Evolutionary conservation across 1,140 invertebrate species (phyloP).

Genomic region (Lepidurus couesii): DNA sequence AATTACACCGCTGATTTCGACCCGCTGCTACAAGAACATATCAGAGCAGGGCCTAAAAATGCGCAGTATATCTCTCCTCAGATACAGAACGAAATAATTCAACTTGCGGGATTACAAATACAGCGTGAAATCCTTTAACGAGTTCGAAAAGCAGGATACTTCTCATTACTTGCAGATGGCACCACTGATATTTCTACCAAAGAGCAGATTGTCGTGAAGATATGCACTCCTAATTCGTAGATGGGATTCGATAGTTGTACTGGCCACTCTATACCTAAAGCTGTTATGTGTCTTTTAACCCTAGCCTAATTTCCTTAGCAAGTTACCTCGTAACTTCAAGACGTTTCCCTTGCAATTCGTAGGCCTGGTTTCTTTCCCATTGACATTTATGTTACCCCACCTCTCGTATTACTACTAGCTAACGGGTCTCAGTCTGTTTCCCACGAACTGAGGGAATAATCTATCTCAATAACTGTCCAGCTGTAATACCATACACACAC

Average conservation of each 20-base stretch:
- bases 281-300: too few species aligned
- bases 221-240: too few species aligned
- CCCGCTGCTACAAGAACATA: not conserved
- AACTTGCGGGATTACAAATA: conserved; percentile 19
- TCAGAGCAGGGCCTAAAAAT: conserved; percentile 9
- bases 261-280: too few species aligned
- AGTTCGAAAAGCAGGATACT: not conserved
- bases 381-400: not conserved
- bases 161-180: not conserved
- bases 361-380: not conserved
- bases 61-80: conserved; percentile 12
- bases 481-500: not conserved
- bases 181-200: conserved; percentile 14
- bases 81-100: not conserved
- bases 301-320: too few species aligned
- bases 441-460: not conserved
- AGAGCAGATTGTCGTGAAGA: not conserved
- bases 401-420: not conserved
- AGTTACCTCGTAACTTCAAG: too few species aligned
- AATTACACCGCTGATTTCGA: conserved; percentile 7
- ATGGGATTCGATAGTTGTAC: too few species aligned
- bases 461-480: not conserved
- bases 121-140: not conserved
- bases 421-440: not conserved
- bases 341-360: not conserved